Evolutionary conservation across 2,797 vertebrate genomes (phyloP).

Genomic region (Chloroceryle inda): DNA sequence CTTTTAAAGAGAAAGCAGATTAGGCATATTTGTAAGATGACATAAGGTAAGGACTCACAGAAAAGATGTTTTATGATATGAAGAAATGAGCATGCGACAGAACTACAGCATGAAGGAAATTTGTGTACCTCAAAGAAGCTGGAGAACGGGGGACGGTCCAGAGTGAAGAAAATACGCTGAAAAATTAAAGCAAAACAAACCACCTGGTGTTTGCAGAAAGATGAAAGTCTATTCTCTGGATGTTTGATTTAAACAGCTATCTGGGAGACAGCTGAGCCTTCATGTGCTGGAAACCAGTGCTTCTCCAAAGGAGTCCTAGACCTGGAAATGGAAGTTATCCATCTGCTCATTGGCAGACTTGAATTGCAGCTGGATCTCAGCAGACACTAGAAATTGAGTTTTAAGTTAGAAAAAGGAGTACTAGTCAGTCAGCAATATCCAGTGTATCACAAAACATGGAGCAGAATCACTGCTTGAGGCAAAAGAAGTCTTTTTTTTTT

Average conservation of each 20-base stretch:
- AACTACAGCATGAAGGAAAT: not conserved
- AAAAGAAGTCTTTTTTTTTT: not conserved
- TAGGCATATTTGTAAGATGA: not conserved
- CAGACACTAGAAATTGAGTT: not conserved
- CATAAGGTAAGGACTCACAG: not conserved
- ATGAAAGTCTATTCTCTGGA: not conserved
- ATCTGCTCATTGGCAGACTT: not conserved
- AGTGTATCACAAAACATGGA: not conserved
- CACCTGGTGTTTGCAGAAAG: not conserved
- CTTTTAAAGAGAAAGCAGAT: not conserved
- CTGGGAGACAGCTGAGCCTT: not conserved
- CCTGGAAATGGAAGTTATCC: not conserved
- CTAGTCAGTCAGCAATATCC: not conserved
- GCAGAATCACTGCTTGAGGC: not conserved
- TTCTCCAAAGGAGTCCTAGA: not conserved
- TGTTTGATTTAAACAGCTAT: not conserved
- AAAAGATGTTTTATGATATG: not conserved
- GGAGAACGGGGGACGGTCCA: not conserved
- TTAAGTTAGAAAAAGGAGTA: not conserved
- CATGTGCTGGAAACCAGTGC: not conserved
- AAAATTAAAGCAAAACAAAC: constrained; percentile 9
- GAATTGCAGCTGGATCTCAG: not conserved
- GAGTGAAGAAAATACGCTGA: not conserved
- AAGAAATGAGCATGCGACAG: not conserved
- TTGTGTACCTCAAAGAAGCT: not conserved